A percentile compares a stretch with the other conserved stretches of the same genome.
phyloP scores from a whole-genome alignment of 2,888 invertebrate species.

The Agriotes lineatus region DNA sequence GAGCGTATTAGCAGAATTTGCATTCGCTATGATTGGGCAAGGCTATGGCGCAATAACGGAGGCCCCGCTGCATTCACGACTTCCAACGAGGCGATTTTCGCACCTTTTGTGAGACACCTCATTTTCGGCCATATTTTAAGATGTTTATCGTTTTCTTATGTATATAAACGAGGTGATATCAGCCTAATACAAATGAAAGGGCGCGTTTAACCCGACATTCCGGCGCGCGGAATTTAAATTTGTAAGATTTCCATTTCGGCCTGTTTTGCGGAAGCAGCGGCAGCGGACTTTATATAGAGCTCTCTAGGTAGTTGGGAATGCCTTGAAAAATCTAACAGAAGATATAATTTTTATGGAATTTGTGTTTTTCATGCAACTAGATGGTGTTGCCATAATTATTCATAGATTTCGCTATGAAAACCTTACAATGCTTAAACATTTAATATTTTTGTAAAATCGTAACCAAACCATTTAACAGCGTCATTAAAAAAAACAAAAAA shows the following conservation, averaged over 20 bases:
- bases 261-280: too few species aligned
- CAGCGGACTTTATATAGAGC: too few species aligned
- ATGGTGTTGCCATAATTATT: too few species aligned
- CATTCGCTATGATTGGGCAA: conserved; percentile 47
- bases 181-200: conserved; percentile 8
- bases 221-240: conserved; percentile 4
- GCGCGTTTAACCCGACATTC: not conserved
- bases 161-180: conserved; percentile 26
- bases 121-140: conserved; percentile 41
- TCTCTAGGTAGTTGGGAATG: too few species aligned
- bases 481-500: too few species aligned
- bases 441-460: too few species aligned
- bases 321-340: too few species aligned
- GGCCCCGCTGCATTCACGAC: conserved; percentile 42
- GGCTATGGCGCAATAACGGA: conserved; percentile 44
- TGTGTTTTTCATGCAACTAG: too few species aligned
- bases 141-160: conserved; percentile 37
- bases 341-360: too few species aligned
- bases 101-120: conserved; percentile 45
- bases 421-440: too few species aligned
- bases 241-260: conserved; percentile 2
- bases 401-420: too few species aligned
- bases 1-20: conserved; percentile 42
- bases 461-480: too few species aligned
- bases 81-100: conserved; percentile 46